A percentile compares a stretch with the other conserved stretches of the same genome.
phyloP scores from a whole-genome alignment of 1,140 invertebrate species.

The Pemphigus obesinymphae region DNA sequence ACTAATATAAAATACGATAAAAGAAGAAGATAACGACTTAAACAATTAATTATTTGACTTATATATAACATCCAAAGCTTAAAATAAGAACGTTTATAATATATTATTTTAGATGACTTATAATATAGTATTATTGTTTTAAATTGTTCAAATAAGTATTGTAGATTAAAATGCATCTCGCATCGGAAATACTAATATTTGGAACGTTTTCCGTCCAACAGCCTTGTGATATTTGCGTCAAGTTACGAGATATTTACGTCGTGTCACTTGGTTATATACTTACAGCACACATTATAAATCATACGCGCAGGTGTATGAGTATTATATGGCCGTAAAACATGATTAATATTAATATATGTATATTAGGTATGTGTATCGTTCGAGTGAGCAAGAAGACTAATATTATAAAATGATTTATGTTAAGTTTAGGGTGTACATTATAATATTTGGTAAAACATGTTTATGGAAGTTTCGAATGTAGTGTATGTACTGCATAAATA shows the following conservation, averaged over 20 bases:
- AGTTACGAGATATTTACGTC: neutral
- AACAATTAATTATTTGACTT: too few species aligned
- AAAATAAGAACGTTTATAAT: too few species aligned
- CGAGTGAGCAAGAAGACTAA: neutral
- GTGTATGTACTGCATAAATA: neutral
- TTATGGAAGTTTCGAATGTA: neutral
- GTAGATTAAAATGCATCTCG: too few species aligned
- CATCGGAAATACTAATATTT: too few species aligned
- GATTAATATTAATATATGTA: neutral
- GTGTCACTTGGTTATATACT: neutral
- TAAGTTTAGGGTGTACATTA: neutral
- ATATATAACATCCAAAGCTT: too few species aligned
- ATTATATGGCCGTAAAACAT: neutral
- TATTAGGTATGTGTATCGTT: neutral
- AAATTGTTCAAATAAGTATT: too few species aligned
- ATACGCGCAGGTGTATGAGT: neutral
- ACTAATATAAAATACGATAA: too few species aligned
- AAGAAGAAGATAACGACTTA: too few species aligned
- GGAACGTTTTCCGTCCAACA: too few species aligned
- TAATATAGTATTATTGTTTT: too few species aligned
- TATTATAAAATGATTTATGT: conserved; percentile 15
- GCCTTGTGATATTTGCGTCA: too few species aligned
- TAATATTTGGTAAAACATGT: neutral
- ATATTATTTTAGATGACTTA: too few species aligned
- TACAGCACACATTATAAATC: conserved; percentile 11